Percentiles rank a stretch among this genome's conserved stretches.
Evolutionary conservation across 2,888 invertebrate species (phyloP).

Genomic region (Toxonevra muliebris): DNA sequence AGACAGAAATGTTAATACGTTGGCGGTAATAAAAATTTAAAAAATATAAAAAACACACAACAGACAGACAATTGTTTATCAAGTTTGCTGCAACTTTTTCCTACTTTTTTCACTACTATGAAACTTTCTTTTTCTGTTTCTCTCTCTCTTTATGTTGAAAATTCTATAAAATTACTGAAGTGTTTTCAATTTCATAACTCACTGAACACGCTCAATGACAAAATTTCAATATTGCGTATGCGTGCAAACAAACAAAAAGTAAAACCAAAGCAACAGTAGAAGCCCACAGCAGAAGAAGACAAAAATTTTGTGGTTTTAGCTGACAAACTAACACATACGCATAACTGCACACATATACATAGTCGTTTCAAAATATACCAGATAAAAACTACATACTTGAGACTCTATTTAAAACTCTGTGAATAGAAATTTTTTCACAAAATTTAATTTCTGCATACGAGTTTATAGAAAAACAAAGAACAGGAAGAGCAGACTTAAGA

Average conservation of each 20-base stretch:
- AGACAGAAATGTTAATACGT: background rate
- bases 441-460: too few species aligned
- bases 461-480: too few species aligned
- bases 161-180: constrained; percentile 45
- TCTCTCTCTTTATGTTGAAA: background rate
- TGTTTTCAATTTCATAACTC: constrained; percentile 63
- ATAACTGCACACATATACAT: background rate
- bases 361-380: too few species aligned
- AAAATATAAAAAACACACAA: constrained; percentile 15
- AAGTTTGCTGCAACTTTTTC: too few species aligned
- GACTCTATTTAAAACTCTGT: background rate
- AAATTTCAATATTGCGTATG: constrained; percentile 54
- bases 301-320: too few species aligned
- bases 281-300: too few species aligned
- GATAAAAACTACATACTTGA: background rate
- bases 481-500: too few species aligned
- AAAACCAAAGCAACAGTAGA: background rate
- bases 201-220: constrained; percentile 57
- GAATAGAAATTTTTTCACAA: too few species aligned
- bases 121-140: too few species aligned
- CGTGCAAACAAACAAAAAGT: constrained; percentile 25
- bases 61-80: constrained; percentile 23
- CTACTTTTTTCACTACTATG: too few species aligned
- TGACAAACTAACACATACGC: too few species aligned
- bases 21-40: constrained; percentile 4